Base-by-base conservation (phyloP, 2,888 invertebrate genomes). In the Phyllotreta cruciferae region DNA sequence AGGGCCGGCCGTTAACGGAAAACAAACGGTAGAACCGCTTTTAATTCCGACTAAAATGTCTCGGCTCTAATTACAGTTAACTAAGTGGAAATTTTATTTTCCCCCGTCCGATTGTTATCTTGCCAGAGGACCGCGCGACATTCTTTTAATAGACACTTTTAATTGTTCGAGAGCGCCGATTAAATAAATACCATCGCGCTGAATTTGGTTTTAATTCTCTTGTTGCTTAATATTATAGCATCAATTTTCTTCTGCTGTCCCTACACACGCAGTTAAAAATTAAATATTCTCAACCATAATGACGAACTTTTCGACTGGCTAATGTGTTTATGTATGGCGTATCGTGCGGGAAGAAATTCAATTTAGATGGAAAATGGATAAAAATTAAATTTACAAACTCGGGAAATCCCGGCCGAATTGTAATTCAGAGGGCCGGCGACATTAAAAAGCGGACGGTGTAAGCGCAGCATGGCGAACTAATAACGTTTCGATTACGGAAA, bases 401-500 rank as follows among this genome's bases (percentile, higher is more conserved):
- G 36, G 42, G 55, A 63, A 67, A 24, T 24, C 69, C 55, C 63
- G 60, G 66, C 63, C 66, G 66, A 69, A 72, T 72, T 72, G 68
- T 64, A 60, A 70, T 71, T 72, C 70, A 66, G 66, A 71, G 69
- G 67, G 71, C 63, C 54, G 61, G 62, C 60, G 60, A 66, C 72
- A 73, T 73, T 72, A 72, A 73, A 73, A 74, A 73, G 67, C 73
- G 69, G 67, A 67, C 56, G 71, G 67, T 73, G 72, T 73, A 72
- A 71, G 71, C 65, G 56, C 67, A 65, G 70, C 62, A 69, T 70
- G 73, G 66, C 65, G 65, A 73, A 71, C 73, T 74, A 73, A 74
- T 74, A 74, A 73, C 70, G 71, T 72, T 74, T 73, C 72, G 72
- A 74, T 74, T 73, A 73, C 69, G 66, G 71, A 67, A 71, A 66